phyloP scores from a whole-genome alignment of 2,888 invertebrate species.

The Rhogogaster chlorosoma region DNA sequence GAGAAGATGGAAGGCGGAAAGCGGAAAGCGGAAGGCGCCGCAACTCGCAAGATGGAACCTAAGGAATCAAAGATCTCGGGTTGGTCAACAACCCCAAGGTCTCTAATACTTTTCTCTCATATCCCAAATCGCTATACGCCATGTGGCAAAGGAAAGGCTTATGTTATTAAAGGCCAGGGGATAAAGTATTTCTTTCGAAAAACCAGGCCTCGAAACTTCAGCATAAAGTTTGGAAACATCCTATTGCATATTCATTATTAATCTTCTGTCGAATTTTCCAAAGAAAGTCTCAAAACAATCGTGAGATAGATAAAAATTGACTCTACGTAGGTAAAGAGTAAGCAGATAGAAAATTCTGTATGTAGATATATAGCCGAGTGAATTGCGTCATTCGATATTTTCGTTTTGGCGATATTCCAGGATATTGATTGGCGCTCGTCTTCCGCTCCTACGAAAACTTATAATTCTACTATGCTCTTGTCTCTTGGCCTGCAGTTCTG shows the following conservation, averaged over 20 bases:
- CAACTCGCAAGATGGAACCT: slow-evolving; percentile 15
- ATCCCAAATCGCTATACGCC: not conserved
- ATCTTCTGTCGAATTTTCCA: not conserved
- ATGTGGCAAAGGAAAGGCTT: not conserved
- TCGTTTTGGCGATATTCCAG: slow-evolving; percentile 61
- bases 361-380: not conserved
- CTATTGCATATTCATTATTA: not conserved
- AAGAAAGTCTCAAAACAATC: not conserved
- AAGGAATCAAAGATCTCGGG: slow-evolving; percentile 17
- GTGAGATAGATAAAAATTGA: not conserved
- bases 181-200: not conserved
- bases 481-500: not conserved
- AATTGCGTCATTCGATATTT: slow-evolving; percentile 51
- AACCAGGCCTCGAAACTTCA: not conserved
- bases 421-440: slow-evolving; percentile 59
- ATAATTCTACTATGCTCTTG: slow-evolving; percentile 1
- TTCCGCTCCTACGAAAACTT: not conserved
- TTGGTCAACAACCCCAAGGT: slow-evolving; percentile 27
- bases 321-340: not conserved
- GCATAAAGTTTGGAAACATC: not conserved
- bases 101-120: slow-evolving; percentile 12
- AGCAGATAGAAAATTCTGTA: not conserved
- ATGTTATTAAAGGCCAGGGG: not conserved
- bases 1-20: slow-evolving; percentile 31
- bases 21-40: slow-evolving; percentile 17